phyloP scores from a whole-genome alignment of 1,140 invertebrate species.

The Brachionus plicatilis region DNA sequence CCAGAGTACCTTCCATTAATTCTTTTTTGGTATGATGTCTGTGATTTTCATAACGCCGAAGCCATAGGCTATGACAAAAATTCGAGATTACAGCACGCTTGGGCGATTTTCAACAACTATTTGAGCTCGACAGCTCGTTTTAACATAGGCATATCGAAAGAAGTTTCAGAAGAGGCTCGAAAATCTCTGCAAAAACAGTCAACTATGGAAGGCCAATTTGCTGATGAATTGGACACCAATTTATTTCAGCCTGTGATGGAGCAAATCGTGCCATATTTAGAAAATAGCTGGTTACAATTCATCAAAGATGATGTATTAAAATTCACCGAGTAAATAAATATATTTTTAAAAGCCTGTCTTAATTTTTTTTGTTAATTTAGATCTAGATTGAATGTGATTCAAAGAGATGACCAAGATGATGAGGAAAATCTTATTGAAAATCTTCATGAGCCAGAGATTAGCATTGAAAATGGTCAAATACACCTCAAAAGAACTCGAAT shows the following conservation, averaged over 20 bases:
- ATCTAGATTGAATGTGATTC: background rate
- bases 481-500: background rate
- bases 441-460: background rate
- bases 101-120: slow-evolving; percentile 53
- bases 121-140: slow-evolving; percentile 43
- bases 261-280: slow-evolving; percentile 46
- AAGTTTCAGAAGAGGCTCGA: background rate
- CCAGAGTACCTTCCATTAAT: slow-evolving; percentile 25
- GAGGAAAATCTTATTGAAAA: background rate
- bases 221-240: background rate
- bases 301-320: slow-evolving; percentile 54
- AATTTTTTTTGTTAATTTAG: background rate
- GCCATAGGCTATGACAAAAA: slow-evolving; percentile 45
- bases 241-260: slow-evolving; percentile 40
- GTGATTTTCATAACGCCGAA: slow-evolving; percentile 21
- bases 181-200: slow-evolving; percentile 1
- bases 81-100: slow-evolving; percentile 51
- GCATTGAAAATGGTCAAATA: background rate
- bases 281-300: slow-evolving; percentile 50
- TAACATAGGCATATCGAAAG: background rate
- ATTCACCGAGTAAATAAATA: slow-evolving; percentile 42
- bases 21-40: slow-evolving; percentile 39
- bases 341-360: background rate
- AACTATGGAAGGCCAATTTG: background rate
- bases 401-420: background rate